Evolutionary conservation across 2,797 vertebrate genomes (phyloP).

Genomic region (Hoplostethus atlanticus): DNA sequence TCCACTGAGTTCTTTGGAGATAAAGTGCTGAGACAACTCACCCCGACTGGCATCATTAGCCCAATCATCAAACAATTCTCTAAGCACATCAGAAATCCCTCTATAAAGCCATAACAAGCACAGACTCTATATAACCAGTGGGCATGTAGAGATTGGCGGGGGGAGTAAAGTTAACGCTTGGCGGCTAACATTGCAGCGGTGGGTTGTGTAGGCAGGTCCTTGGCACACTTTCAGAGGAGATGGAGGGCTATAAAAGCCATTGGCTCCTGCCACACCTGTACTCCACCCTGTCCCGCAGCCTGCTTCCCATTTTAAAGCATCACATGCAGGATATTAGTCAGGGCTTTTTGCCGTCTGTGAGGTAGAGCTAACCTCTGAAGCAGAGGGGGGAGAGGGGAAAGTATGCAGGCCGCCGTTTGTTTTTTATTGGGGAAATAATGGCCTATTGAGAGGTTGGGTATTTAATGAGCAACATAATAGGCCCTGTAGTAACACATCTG

Average conservation of each 20-base stretch:
- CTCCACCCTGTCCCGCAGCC: constrained; percentile 77
- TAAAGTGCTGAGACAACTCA: constrained; percentile 77
- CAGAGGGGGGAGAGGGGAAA: constrained; percentile 70
- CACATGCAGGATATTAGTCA: constrained; percentile 87
- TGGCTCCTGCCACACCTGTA: constrained; percentile 87
- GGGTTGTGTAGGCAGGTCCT: constrained; percentile 76
- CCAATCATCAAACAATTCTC: constrained; percentile 83
- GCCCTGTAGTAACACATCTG: constrained; percentile 88
- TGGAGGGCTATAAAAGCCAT: constrained; percentile 81
- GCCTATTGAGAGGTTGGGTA: constrained; percentile 86
- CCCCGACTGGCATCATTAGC: constrained; percentile 77
- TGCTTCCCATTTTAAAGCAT: constrained; percentile 87
- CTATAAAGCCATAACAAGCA: constrained; percentile 81
- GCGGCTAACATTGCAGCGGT: constrained; percentile 61
- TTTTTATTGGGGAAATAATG: constrained; percentile 90
- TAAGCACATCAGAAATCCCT: constrained; percentile 81
- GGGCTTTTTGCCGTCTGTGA: constrained; percentile 83
- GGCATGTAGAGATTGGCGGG: constrained; percentile 67
- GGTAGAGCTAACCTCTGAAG: constrained; percentile 82
- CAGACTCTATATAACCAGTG: constrained; percentile 80
- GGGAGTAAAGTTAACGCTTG: constrained; percentile 75
- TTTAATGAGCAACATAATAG: constrained; percentile 89
- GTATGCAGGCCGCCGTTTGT: constrained; percentile 81
- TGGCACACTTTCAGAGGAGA: constrained; percentile 86
- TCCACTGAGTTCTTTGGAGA: constrained; percentile 44